Evolutionary conservation across 2,797 vertebrate species (phyloP).

Genomic region (Taenioides sp.): DNA sequence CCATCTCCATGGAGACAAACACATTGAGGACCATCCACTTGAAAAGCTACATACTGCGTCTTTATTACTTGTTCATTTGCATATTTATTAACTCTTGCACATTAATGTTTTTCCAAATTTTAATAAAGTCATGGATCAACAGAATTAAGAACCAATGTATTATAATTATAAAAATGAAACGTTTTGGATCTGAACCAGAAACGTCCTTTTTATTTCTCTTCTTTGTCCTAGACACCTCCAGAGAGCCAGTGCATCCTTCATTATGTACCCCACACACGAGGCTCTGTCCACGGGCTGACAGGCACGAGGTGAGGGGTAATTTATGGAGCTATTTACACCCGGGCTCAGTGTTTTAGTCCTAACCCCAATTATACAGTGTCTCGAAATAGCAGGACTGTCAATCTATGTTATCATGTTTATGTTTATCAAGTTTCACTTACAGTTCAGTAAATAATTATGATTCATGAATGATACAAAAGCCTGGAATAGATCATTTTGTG

Average conservation of each 20-base stretch:
- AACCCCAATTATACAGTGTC: background rate
- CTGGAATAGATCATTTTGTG: too few species aligned
- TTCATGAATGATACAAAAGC: too few species aligned
- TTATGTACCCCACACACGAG: background rate
- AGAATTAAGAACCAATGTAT: background rate
- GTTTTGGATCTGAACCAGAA: background rate
- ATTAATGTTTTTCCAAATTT: background rate
- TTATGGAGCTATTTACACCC: background rate
- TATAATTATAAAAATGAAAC: background rate
- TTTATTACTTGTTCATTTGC: too few species aligned
- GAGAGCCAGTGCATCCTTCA: background rate
- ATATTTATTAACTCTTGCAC: background rate
- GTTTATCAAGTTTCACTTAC: too few species aligned
- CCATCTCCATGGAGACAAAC: too few species aligned
- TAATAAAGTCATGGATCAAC: background rate
- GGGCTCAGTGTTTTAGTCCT: background rate
- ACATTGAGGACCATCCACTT: too few species aligned
- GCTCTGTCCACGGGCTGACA: background rate
- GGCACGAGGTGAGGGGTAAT: background rate
- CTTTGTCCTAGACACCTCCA: constrained; percentile 4
- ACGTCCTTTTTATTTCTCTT: background rate
- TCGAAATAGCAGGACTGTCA: too few species aligned
- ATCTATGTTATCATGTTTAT: too few species aligned
- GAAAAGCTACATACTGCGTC: too few species aligned
- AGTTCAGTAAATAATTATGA: too few species aligned